These are phyloP conservation scores for Amphipoea oculea DNA, from an alignment of 2,888 invertebrate genomes.

Conservation along the genomic window DNA sequence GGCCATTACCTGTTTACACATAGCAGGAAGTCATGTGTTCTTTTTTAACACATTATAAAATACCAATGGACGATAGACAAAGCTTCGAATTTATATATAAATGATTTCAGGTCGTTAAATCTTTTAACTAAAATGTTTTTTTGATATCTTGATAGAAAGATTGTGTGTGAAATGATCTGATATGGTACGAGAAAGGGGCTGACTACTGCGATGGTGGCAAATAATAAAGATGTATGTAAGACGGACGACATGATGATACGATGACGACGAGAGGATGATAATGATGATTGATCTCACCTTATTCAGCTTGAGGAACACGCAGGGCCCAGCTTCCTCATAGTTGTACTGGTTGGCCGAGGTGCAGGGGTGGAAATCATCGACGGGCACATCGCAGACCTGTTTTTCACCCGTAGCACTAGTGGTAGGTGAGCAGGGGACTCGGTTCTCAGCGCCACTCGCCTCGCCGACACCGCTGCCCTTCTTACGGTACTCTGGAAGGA, in stretches of 20 bases:
- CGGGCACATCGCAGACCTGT: conserved; percentile 95
- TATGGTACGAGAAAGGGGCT: neutral
- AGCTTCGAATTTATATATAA: neutral
- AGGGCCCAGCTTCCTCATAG: conserved; percentile 96
- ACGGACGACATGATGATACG: too few species aligned
- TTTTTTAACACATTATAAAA: neutral
- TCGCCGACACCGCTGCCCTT: conserved; percentile 86
- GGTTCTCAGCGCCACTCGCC: conserved; percentile 90
- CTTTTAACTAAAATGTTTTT: too few species aligned
- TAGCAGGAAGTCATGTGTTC: neutral
- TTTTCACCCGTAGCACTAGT: conserved; percentile 91
- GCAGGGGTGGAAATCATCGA: conserved; percentile 94
- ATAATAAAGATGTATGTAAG: too few species aligned
- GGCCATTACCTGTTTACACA: too few species aligned
- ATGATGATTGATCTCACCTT: conserved; percentile 91
- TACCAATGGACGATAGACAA: neutral
- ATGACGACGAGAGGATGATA: neutral
- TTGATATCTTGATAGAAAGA: neutral
- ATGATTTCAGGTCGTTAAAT: too few species aligned
- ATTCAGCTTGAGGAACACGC: conserved; percentile 99
- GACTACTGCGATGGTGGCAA: neutral
- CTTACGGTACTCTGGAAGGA: conserved; percentile 85
- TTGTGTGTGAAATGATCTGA: neutral
- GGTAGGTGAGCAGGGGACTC: conserved; percentile 92
- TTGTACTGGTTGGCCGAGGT: conserved; percentile 95